Evolutionary conservation across 1,140 invertebrate genomes (phyloP).

Genomic region (Rhopalosiphum padi): DNA sequence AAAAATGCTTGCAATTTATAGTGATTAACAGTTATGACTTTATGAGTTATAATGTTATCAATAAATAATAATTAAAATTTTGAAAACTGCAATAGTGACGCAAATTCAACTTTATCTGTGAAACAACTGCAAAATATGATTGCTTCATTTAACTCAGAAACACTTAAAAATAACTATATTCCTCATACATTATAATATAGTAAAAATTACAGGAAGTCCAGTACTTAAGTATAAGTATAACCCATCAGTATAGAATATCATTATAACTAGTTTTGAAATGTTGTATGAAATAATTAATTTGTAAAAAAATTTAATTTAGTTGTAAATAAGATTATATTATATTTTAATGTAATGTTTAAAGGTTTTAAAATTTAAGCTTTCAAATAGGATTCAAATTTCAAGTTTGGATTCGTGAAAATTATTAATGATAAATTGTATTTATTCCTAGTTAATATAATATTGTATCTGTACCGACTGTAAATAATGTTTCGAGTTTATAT

Average conservation of each 20-base stretch:
- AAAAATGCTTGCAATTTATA: neutral
- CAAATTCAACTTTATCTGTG: neutral
- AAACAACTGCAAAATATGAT: neutral
- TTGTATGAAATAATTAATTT: neutral
- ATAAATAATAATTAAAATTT: neutral
- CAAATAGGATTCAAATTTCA: neutral
- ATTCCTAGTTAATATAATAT: neutral
- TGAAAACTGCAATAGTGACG: neutral
- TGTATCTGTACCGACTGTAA: neutral
- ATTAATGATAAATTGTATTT: neutral
- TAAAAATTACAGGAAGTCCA: neutral
- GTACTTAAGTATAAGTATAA: neutral
- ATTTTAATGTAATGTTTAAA: neutral
- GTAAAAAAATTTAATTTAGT: neutral
- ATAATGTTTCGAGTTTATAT: neutral
- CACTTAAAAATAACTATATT: neutral
- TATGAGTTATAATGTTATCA: neutral
- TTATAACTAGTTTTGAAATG: neutral
- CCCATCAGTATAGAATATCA: neutral
- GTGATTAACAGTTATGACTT: neutral
- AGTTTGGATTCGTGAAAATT: neutral
- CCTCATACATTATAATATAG: neutral
- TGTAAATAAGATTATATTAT: neutral
- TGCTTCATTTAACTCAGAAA: neutral
- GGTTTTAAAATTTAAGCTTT: no score